These are phyloP conservation scores for Ceramica pisi DNA, from an alignment of 2,888 invertebrate genomes.

Conservation along the genomic window DNA sequence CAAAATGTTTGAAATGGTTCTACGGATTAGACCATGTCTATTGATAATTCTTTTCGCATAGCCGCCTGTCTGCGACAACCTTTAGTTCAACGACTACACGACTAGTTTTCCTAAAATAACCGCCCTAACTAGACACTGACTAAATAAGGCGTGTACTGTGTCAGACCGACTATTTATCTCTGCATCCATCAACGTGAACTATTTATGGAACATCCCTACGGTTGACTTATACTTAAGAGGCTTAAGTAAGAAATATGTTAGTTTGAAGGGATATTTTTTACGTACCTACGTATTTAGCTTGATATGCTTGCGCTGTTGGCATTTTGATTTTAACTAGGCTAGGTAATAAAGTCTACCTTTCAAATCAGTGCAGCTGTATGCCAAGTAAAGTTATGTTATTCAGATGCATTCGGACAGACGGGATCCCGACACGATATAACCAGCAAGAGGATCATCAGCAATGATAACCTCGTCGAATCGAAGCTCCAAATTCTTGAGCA, in stretches of 20 bases:
- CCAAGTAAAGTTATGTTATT: too few species aligned
- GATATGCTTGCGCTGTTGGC: background rate
- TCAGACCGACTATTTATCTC: slow-evolving; percentile 59
- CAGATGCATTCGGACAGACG: too few species aligned
- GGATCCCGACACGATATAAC: too few species aligned
- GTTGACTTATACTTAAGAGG: slow-evolving; percentile 3
- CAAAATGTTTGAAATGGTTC: background rate
- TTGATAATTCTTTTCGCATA: background rate
- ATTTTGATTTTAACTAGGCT: background rate
- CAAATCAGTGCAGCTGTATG: too few species aligned
- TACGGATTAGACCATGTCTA: background rate
- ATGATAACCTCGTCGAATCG: too few species aligned
- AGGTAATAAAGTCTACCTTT: too few species aligned
- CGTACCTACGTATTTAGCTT: background rate
- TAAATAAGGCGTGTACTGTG: slow-evolving; percentile 57
- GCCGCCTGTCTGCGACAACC: background rate
- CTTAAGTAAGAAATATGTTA: background rate
- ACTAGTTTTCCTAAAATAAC: slow-evolving; percentile 62
- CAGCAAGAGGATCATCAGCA: too few species aligned
- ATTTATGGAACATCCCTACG: slow-evolving; percentile 57
- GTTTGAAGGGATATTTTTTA: slow-evolving; percentile 1
- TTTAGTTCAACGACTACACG: slow-evolving; percentile 21
- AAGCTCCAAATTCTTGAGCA: too few species aligned
- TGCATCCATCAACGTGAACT: slow-evolving; percentile 57
- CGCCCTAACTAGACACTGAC: slow-evolving; percentile 59